Evolutionary conservation across 2,888 invertebrate genomes (phyloP).

Genomic region (Agonum fuliginosum): DNA sequence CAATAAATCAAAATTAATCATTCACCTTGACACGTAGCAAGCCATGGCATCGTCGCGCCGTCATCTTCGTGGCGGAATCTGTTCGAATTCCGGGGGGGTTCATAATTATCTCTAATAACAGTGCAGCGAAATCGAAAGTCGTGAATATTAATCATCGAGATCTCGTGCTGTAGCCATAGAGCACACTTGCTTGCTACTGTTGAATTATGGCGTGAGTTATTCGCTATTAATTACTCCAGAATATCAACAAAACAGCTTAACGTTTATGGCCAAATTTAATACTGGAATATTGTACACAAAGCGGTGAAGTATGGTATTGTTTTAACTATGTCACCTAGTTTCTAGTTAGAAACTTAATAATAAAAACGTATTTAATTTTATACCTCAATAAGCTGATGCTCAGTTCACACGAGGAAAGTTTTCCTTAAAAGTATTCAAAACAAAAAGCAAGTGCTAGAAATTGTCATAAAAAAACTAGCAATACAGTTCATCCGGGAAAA

Average conservation of each 20-base stretch:
- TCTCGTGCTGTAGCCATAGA: conserved; percentile 2
- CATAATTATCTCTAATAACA: conserved; percentile 40
- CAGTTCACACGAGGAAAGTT: too few species aligned
- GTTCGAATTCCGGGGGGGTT: conserved; percentile 4
- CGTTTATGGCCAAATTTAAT: background rate
- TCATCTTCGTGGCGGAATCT: background rate
- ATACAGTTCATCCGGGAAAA: too few species aligned
- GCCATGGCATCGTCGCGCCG: background rate
- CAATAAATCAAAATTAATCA: conserved; percentile 50
- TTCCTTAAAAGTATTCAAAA: too few species aligned
- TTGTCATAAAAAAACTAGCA: too few species aligned
- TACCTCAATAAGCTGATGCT: too few species aligned
- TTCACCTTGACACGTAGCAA: conserved; percentile 33
- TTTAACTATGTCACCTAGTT: too few species aligned
- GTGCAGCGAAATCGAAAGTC: conserved; percentile 35
- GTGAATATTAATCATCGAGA: conserved; percentile 30
- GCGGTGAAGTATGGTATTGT: too few species aligned
- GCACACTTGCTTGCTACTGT: background rate
- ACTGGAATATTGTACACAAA: background rate
- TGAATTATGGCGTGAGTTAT: background rate
- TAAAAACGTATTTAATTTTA: too few species aligned
- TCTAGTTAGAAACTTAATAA: too few species aligned
- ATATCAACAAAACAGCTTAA: conserved; percentile 23
- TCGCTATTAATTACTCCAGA: conserved; percentile 4
- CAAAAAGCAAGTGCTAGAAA: too few species aligned